Base-by-base conservation (phyloP, 2,113 vertebrate species). In the Calonectris borealis region DNA sequence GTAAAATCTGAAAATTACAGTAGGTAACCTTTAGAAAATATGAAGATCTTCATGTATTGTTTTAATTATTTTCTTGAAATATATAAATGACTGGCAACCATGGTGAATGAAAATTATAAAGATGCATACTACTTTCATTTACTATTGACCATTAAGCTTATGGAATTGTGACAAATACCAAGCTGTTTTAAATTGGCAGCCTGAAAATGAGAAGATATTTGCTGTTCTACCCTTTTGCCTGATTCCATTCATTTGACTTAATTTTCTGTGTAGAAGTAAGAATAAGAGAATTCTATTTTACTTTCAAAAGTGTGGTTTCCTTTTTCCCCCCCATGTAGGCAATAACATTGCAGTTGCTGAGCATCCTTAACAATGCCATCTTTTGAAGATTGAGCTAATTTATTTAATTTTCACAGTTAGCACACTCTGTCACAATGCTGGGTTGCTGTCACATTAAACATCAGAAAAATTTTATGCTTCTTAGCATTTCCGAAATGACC, bases 381-480 rank as follows among this genome's bases (percentile, higher is more conserved):
- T 89, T 94, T 94, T 96, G 95, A 96, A 96, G 88, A 97, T 46
- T 81, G 92, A 97, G 96, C 97, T 97, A 66, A 98, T 98, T 98
- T 94, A 95, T 98, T 98, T 97, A 90, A 98, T 98, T 98, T 95
- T 98, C 97, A 91, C 96, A 96, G 94, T 95, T 96, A 97, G 96
- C 96, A 88, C 88, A 96, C 91, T 90, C 91, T 94, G 87, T 93
- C 71, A 48, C 62, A 55, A 32, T 84, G 91, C 93, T 64, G 49
- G 66, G 77, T 84, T 62, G 84, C 91, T 78, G 82, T 91, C 70
- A 72, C 92, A 52, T 95, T 86, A 81, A 96, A 91, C 95, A 96
- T 98, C 98, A 94, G 90, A 93, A 95, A 88, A 62, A 98, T 98
- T 95, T 97, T 96, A 94, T 13, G 64, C 66, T 81, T 84, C 91